Percentiles rank a stretch among this genome's conserved stretches.
These are phyloP conservation scores for Thereuonema tuberculata DNA, from an alignment of 1,140 invertebrate species.

Conservation along the genomic window DNA sequence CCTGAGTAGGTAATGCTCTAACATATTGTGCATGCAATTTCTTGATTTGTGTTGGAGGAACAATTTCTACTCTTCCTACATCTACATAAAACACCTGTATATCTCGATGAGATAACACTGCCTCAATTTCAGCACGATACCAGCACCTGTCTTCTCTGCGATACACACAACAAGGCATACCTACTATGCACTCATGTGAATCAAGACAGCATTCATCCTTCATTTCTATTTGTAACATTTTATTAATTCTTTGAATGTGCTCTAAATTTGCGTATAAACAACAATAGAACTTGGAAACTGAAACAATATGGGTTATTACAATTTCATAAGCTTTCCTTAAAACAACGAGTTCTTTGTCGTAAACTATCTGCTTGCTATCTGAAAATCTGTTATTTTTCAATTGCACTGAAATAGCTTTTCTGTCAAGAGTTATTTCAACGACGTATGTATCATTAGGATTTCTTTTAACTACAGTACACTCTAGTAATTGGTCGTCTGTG, in stretches of 20 bases:
- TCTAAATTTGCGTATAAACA: background rate
- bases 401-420: no score
- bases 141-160: background rate
- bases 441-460: background rate
- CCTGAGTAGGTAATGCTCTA: background rate
- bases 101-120: background rate
- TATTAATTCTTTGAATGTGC: background rate
- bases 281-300: background rate
- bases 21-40: background rate
- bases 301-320: background rate
- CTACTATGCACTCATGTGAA: background rate
- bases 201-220: background rate
- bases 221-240: background rate
- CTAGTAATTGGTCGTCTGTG: background rate
- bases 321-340: background rate
- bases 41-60: background rate
- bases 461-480: background rate
- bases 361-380: background rate
- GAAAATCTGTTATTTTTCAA: background rate
- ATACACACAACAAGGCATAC: background rate
- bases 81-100: background rate
- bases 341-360: background rate
- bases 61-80: background rate
- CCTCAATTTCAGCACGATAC: background rate
- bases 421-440: background rate